Base-by-base conservation (phyloP, 2,797 vertebrate genomes). In the Tympanoctomys barrerae region DNA sequence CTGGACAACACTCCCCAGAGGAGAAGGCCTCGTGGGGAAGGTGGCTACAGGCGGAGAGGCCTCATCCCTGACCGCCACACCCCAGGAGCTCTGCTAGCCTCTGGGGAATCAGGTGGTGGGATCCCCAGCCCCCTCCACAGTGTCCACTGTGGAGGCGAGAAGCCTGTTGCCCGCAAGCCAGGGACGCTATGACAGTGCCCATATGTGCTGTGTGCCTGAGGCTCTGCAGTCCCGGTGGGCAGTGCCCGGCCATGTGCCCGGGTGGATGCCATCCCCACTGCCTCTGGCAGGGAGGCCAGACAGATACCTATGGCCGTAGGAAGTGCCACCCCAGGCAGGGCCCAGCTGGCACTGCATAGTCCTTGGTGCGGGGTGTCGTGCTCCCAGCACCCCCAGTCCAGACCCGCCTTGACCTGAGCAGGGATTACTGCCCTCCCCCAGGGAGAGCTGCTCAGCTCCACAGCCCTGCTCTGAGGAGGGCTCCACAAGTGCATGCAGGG, bases 101-200 rank as follows among this genome's bases (percentile, higher is more conserved):
- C 62, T 36, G 14, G 26, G 31, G 16, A 42, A 49, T 49, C 49
- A 49, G 11, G 49, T 49, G 49, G 49, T 49, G 8, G 49, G 49
- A 49, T 49, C 49, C 49, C 49, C 49, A 49, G 49, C 49, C 49
- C 49, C 49, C 1, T 49, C 49, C 61, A 80, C 21, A 33, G 52
- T 19, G 2, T 1, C 16, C 21, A 0, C 71, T 11, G 0, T 0
- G 28, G 33, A 13, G n/a, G 46, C 1, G 14, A 16, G 64, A n/a
- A 62, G 71, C 42, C 59, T 0, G 2, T 49, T 12, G 1, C n/a
- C 33, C 86, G 42, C 64, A 22, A 6, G 66, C 8, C 6, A 49
- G 46, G 13, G 42, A 11, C 42, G 57, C 54, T 46, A 14, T 33
- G 61, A 42, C 52, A 16, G 11, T 52, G 78, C 19, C 0, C 1